Base-by-base conservation (phyloP, 1,140 invertebrate genomes). In the Eriosoma lanigerum region DNA sequence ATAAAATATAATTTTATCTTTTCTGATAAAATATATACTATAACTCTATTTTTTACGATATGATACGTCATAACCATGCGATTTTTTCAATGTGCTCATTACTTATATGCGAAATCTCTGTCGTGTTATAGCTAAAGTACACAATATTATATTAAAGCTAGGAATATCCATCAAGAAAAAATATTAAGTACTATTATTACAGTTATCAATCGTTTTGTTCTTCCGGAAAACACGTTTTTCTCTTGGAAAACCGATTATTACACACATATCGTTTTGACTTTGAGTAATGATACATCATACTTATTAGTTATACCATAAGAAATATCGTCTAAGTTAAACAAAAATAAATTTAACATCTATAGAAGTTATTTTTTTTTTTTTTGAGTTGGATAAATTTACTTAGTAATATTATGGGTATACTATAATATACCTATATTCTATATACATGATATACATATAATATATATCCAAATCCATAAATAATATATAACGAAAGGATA, bases 161-260 rank as follows among this genome's bases (percentile, higher is more conserved):
- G n/a, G 64, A 24, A 46, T 44, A 68, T 68, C 64, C 38, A 12
- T n/a, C 66, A 48, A 68, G 66, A 68, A 68, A 48, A 68, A 48
- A 48, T 68, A 68, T 68, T 68, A 68, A 68, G 38, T 48, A 48
- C 48, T 68, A 68, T 68, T 68, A 68, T 68, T 68, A 68, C 15
- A 44, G 66, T 68, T 68, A 68, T 68, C 66, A 68, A 68, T 68
- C 66, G 66, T 68, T 68, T 68, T 68, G 66, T 48, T 46, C 66
- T 68, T 68, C 66, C 21, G 15, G 44, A 48, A 21, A 68, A 68
- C 66, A 68, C 66, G 66, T 68, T 68, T 48, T 19, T n/a, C 44
- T 68, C 44, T 68, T 44, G 44, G 44, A 68, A 68, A 38, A 68
- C 38, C 66, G 66, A 68, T 68, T 68, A 68, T 68, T 68, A 68